Conservation (phyloP, 2,797 vertebrate species). For the Enoplosus armatus region DNA sequence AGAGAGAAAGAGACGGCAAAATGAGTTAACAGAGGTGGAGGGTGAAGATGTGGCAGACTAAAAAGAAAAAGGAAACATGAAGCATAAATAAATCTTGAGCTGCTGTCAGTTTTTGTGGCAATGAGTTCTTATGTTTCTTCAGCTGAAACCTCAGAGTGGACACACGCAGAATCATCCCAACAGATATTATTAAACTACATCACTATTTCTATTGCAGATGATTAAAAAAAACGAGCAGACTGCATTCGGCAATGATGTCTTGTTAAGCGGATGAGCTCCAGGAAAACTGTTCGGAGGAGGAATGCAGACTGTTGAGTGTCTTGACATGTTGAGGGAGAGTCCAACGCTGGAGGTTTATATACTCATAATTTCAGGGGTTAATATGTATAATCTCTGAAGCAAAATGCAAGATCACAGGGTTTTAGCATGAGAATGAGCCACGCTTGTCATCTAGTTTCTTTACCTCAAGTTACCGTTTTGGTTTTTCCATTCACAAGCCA, state of each 20-base stretch:
- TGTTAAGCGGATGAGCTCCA: conserved; percentile 44
- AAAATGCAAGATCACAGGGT: background rate
- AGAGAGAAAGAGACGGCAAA: conserved; percentile 18
- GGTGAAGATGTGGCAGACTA: conserved; percentile 46
- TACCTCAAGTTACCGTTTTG: background rate
- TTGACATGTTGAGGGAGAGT: conserved; percentile 61
- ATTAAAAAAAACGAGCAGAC: conserved; percentile 17
- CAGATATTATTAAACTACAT: background rate
- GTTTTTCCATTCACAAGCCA: background rate
- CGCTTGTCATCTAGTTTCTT: background rate
- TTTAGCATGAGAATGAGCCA: background rate
- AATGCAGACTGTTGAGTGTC: conserved; percentile 72
- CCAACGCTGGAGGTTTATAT: conserved; percentile 33
- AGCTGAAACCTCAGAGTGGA: background rate
- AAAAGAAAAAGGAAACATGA: conserved; percentile 14
- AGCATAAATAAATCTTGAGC: conserved; percentile 12
- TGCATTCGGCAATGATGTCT: conserved; percentile 27
- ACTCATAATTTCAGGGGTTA: conserved; percentile 14
- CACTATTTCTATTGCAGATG: background rate
- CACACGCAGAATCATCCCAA: background rate
- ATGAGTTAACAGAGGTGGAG: conserved; percentile 14
- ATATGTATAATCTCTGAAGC: conserved; percentile 4
- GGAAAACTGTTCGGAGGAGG: conserved; percentile 59
- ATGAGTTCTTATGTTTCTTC: background rate
- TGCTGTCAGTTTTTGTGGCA: background rate